Conservation (phyloP, 2,888 invertebrate genomes). For the Papilio gigon region DNA sequence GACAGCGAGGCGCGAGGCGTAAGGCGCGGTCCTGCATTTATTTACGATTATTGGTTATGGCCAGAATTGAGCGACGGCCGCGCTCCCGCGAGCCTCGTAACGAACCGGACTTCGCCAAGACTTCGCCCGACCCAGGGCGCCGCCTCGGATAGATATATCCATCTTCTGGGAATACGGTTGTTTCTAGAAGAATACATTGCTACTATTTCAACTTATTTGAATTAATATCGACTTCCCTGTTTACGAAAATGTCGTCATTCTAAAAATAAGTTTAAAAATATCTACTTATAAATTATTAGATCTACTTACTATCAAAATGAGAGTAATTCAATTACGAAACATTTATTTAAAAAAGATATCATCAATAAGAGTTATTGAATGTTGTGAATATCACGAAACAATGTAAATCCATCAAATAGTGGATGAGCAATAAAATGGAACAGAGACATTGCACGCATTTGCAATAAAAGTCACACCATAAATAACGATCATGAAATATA, state of each 20-base stretch:
- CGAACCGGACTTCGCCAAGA: slow-evolving; percentile 69
- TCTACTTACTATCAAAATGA: neutral
- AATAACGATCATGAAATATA: slow-evolving; percentile 83
- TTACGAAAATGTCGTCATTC: neutral
- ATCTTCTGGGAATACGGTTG: slow-evolving; percentile 70
- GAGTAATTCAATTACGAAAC: neutral
- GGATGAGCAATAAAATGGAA: slow-evolving; percentile 78
- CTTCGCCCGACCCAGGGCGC: slow-evolving; percentile 56
- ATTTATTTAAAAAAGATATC: neutral
- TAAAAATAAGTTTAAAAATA: neutral
- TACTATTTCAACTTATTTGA: neutral
- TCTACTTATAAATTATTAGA: neutral
- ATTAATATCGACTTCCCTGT: neutral
- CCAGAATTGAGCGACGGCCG: slow-evolving; percentile 73
- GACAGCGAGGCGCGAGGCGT: slow-evolving; percentile 30
- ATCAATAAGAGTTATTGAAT: neutral
- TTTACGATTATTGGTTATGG: slow-evolving; percentile 83
- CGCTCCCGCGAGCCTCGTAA: slow-evolving; percentile 79
- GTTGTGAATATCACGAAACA: slow-evolving; percentile 57
- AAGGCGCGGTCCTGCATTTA: slow-evolving; percentile 61
- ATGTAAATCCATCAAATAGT: slow-evolving; percentile 76
- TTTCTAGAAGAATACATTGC: slow-evolving; percentile 57
- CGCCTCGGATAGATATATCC: slow-evolving; percentile 78
- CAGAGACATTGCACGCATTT: slow-evolving; percentile 82
- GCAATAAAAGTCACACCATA: slow-evolving; percentile 82